phyloP scores from a whole-genome alignment of 2,113 vertebrate genomes.

The Indicator indicator region DNA sequence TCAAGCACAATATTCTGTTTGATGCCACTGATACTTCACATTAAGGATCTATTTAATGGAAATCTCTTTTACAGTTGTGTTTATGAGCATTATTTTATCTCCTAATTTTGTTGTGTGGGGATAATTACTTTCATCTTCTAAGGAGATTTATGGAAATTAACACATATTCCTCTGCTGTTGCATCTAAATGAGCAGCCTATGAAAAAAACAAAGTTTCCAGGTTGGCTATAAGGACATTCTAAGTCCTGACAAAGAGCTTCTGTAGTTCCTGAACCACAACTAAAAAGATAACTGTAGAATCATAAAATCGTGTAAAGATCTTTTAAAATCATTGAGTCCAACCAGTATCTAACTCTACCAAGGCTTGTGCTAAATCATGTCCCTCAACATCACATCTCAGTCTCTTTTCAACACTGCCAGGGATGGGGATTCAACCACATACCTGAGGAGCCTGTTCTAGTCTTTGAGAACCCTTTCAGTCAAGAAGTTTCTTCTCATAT shows the following conservation, averaged over 20 bases:
- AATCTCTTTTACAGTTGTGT: not conserved
- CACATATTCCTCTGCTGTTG: not conserved
- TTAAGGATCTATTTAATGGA: not conserved
- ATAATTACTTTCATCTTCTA: slow-evolving; percentile 23
- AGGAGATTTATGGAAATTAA: not conserved
- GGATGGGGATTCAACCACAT: no score
- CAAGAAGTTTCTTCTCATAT: no score
- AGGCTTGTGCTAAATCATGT: no score
- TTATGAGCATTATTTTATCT: slow-evolving; percentile 24
- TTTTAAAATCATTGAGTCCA: no score
- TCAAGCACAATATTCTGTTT: not conserved
- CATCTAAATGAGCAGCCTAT: not conserved
- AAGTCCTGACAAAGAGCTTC: not conserved
- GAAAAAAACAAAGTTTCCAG: not conserved
- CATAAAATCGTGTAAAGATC: no score
- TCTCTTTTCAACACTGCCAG: no score
- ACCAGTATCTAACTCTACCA: no score
- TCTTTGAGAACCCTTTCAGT: no score
- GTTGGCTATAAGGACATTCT: not conserved
- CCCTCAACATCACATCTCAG: no score
- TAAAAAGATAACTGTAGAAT: not conserved
- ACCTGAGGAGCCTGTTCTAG: no score
- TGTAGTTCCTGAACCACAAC: not conserved
- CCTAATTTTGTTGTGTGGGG: not conserved
- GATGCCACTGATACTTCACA: not conserved